Evolutionary conservation across 2,797 vertebrate genomes (phyloP).

Genomic region (Myotis planiceps): DNA sequence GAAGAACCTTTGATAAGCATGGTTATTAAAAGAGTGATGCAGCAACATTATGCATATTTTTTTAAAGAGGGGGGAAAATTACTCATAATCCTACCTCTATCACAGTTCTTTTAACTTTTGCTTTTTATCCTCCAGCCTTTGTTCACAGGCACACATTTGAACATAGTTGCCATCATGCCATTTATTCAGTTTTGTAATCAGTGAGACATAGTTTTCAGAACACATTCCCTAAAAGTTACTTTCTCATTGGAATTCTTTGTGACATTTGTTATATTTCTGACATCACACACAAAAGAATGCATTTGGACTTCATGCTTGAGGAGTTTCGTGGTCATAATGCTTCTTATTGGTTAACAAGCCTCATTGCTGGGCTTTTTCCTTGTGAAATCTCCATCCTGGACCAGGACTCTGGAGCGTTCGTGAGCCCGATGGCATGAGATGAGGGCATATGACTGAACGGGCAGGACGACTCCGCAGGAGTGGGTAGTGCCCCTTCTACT

Average conservation of each 20-base stretch:
- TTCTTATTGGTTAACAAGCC: background rate
- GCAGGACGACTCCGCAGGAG: accelerated
- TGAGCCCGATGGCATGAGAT: background rate
- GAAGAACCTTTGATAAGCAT: background rate
- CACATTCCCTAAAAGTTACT: slow-evolving; percentile 9
- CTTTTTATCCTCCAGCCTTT: background rate
- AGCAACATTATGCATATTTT: background rate
- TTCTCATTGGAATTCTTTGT: slow-evolving; percentile 16
- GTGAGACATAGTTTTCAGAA: slow-evolving; percentile 16
- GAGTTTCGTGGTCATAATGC: background rate
- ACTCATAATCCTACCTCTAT: background rate
- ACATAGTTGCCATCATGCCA: background rate
- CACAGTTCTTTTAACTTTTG: background rate
- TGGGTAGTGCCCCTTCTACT: accelerated
- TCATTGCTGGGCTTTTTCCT: background rate
- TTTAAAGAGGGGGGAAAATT: background rate
- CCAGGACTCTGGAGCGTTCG: background rate
- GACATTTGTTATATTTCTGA: background rate
- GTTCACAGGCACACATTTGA: background rate
- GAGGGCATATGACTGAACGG: accelerated
- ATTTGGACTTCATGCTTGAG: slow-evolving; percentile 31
- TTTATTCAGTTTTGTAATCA: slow-evolving; percentile 28
- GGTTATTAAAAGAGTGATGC: background rate
- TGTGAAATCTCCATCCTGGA: background rate
- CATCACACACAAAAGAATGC: background rate